Percentiles rank a stretch among this genome's conserved stretches.
Conservation (phyloP, 2,113 vertebrate genomes). For the Elgaria multicarinata region DNA sequence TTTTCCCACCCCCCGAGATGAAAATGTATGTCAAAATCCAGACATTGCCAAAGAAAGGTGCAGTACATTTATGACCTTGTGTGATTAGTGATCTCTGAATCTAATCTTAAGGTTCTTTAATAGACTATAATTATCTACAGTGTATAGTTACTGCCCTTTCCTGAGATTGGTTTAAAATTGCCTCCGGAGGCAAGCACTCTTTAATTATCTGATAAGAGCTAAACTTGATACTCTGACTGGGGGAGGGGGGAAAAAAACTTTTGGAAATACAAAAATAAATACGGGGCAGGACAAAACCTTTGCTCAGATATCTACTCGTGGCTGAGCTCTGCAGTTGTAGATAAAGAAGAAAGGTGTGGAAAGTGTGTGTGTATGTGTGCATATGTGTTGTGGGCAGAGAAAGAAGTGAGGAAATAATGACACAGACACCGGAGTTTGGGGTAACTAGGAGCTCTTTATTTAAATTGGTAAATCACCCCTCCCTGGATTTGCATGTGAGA, state of each 20-base stretch:
- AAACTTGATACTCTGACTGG: slow-evolving; percentile 71
- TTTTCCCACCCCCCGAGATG: neutral
- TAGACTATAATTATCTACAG: slow-evolving; percentile 77
- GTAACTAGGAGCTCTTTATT: too few species aligned
- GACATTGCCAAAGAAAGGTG: slow-evolving; percentile 50
- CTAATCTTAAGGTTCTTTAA: slow-evolving; percentile 76
- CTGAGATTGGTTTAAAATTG: slow-evolving; percentile 77
- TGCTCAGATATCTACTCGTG: slow-evolving; percentile 32
- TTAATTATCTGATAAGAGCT: slow-evolving; percentile 79
- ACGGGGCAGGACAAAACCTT: slow-evolving; percentile 60
- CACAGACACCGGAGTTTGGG: too few species aligned
- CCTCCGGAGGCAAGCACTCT: slow-evolving; percentile 70
- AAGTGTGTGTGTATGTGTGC: neutral
- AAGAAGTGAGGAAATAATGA: too few species aligned
- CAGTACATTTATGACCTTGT: slow-evolving; percentile 73
- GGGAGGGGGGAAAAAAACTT: slow-evolving; percentile 47
- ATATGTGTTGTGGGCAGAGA: neutral
- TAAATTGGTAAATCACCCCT: too few species aligned
- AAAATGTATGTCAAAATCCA: slow-evolving; percentile 66
- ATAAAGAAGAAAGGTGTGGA: slow-evolving; percentile 56
- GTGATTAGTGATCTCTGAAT: slow-evolving; percentile 76
- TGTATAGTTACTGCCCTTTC: slow-evolving; percentile 74
- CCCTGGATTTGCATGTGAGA: too few species aligned
- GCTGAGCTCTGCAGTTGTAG: slow-evolving; percentile 52
- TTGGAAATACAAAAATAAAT: slow-evolving; percentile 72